These are phyloP conservation scores for Pygathrix nemaeus DNA, from an alignment of 2,113 vertebrate genomes.

Conservation along the genomic window DNA sequence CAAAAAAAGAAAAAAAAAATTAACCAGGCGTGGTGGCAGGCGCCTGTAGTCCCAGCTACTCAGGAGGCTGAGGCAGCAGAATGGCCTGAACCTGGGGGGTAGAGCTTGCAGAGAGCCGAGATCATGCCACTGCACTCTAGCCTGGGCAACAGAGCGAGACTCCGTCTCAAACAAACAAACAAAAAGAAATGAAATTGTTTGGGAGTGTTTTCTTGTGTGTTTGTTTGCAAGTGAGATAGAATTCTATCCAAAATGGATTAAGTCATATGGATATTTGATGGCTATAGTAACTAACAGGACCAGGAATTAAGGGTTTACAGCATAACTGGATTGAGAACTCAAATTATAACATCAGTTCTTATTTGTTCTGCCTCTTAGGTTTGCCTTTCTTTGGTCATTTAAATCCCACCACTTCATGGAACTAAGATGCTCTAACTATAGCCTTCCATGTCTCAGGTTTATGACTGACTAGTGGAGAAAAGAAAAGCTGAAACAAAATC, in stretches of 20 bases:
- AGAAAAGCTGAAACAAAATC: background rate
- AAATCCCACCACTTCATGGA: background rate
- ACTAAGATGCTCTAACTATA: background rate
- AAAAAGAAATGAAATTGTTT: background rate
- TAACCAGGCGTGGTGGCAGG: too few species aligned
- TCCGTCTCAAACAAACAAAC: too few species aligned
- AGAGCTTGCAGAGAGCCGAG: too few species aligned
- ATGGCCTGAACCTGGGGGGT: too few species aligned
- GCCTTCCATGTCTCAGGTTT: background rate
- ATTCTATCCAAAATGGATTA: background rate
- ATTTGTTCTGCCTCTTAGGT: background rate
- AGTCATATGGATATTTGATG: background rate
- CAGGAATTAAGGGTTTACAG: background rate
- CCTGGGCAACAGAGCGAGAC: too few species aligned
- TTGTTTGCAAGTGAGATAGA: background rate
- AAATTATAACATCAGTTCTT: background rate
- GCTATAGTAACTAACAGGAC: background rate
- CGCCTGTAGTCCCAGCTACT: too few species aligned
- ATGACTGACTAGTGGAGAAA: too few species aligned
- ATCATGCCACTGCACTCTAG: too few species aligned
- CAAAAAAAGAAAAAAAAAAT: too few species aligned
- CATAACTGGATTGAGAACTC: too few species aligned
- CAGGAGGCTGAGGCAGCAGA: too few species aligned
- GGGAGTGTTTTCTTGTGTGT: background rate
- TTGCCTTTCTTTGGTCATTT: background rate